Evolutionary conservation across 2,113 vertebrate species (phyloP).

Genomic region (Colossoma macropomum): DNA sequence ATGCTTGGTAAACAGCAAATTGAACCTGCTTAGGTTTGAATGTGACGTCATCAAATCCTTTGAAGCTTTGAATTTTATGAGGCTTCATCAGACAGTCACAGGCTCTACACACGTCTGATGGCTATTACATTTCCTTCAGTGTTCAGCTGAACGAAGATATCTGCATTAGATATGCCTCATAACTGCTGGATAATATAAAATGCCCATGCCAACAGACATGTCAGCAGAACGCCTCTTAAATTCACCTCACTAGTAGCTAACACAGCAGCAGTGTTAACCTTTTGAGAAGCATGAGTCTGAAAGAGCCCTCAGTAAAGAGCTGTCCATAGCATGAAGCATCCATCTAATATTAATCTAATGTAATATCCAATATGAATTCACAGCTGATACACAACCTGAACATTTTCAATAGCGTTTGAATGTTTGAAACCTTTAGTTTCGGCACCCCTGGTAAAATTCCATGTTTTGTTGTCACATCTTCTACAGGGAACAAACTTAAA

Average conservation of each 20-base stretch:
- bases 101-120: not conserved
- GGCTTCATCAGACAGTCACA: slow-evolving; percentile 26
- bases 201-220: not conserved
- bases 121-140: not conserved
- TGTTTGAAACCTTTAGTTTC: no score
- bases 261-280: not conserved
- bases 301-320: not conserved
- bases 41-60: slow-evolving; percentile 29
- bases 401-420: no score
- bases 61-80: slow-evolving; percentile 43
- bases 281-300: not conserved
- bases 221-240: not conserved
- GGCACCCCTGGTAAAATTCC: no score
- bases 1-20: slow-evolving; percentile 25
- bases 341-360: no score
- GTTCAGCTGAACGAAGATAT: not conserved
- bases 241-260: not conserved
- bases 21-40: not conserved
- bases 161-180: not conserved
- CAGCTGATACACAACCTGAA: no score
- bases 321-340: no score
- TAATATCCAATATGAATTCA: no score
- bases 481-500: no score
- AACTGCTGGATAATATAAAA: not conserved
- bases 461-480: no score